Percentiles rank a stretch among this genome's conserved stretches.
These are phyloP conservation scores for Drosophila neotestacea DNA, from an alignment of 2,888 invertebrate species.

Conservation along the genomic window DNA sequence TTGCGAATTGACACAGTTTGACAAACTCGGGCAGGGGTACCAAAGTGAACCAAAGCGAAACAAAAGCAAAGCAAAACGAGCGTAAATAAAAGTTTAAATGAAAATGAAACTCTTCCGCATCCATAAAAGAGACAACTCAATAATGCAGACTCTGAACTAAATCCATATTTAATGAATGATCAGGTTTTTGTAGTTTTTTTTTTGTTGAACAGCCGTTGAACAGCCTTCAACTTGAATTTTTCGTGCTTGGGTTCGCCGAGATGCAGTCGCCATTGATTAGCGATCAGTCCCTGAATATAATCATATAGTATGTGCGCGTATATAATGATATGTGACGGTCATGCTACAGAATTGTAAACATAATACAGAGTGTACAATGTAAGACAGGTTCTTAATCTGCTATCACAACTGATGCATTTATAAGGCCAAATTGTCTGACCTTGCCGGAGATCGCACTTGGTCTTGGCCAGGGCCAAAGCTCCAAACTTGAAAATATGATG, in stretches of 20 bases:
- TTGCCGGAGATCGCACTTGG: conserved; percentile 48
- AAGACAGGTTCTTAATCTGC: conserved; percentile 50
- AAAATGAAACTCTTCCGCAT: conserved; percentile 63
- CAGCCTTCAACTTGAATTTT: conserved; percentile 73
- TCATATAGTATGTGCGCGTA: conserved; percentile 9
- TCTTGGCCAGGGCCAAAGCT: conserved; percentile 28
- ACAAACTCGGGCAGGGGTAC: conserved; percentile 33
- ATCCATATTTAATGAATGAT: conserved; percentile 67
- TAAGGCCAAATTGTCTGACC: conserved; percentile 36
- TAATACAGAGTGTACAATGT: conserved; percentile 6
- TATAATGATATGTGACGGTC: conserved; percentile 35
- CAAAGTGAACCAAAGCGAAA: background rate
- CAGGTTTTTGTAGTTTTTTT: conserved; percentile 4
- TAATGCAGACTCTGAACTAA: conserved; percentile 73
- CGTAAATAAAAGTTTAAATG: background rate
- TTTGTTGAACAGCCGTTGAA: conserved; percentile 44
- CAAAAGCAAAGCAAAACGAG: background rate
- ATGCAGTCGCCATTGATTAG: conserved; percentile 45
- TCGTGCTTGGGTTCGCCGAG: conserved; percentile 19
- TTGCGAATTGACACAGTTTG: conserved; percentile 60
- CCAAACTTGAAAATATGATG: conserved; percentile 30
- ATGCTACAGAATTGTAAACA: conserved; percentile 38
- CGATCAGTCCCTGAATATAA: conserved; percentile 21
- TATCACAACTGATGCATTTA: conserved; percentile 36
- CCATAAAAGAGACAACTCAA: conserved; percentile 39